A percentile compares a stretch with the other conserved stretches of the same genome.
phyloP scores from a whole-genome alignment of 1,140 invertebrate species.

The Ceratosolen fusciceps region DNA sequence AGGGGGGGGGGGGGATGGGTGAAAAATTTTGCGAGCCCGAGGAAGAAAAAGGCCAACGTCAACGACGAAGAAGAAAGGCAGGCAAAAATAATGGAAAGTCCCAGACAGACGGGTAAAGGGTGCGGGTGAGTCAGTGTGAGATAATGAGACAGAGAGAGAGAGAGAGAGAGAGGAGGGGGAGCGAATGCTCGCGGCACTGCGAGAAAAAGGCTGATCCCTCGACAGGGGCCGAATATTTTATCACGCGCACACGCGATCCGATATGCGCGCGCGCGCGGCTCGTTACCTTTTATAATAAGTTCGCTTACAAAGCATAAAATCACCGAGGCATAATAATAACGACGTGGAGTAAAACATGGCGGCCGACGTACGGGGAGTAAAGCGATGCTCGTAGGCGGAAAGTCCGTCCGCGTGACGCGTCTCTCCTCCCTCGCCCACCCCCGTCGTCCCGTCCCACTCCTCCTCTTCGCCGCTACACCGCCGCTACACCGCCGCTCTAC shows the following conservation, averaged over 20 bases:
- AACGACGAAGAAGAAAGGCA: conserved; percentile 11
- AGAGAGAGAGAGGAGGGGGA: conserved; percentile 1
- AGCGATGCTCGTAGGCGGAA: conserved; percentile 59
- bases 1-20: too few relatives aligned
- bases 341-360: conserved; percentile 54
- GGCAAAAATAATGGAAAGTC: not conserved
- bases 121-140: conserved; percentile 50
- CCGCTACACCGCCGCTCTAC: too few relatives aligned
- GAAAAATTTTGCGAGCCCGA: not conserved
- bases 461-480: too few relatives aligned
- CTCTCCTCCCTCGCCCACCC: too few relatives aligned
- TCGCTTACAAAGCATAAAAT: conserved; percentile 62
- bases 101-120: conserved; percentile 17
- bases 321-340: conserved; percentile 56
- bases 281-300: conserved; percentile 66
- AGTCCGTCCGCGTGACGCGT: conserved; percentile 52
- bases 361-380: conserved; percentile 41
- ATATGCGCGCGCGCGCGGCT: conserved; percentile 49
- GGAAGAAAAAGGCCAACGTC: not conserved
- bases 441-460: too few relatives aligned
- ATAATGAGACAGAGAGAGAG: conserved; percentile 34
- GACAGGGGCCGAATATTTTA: conserved; percentile 59
- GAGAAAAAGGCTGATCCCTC: conserved; percentile 11
- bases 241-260: conserved; percentile 50
- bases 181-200: conserved; percentile 54